Base-by-base conservation (phyloP, 1,140 invertebrate genomes). In the Atopsyche davidsoni region DNA sequence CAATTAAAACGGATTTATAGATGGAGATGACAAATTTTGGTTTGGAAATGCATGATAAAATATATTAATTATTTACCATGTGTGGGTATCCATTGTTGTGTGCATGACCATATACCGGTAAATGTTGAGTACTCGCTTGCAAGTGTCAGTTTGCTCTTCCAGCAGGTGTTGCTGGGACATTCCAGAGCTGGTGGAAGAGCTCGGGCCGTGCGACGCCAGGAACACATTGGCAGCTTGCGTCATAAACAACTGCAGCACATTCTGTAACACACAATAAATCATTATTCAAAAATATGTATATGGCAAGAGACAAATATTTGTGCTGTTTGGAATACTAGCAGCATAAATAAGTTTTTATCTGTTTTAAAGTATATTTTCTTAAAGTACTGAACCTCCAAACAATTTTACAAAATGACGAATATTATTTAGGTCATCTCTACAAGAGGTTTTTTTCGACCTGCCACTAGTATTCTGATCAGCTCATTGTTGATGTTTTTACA, bases 91-190 rank as follows among this genome's bases (percentile, higher is more conserved):
- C 83, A 97, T 88, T 53, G 85, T 79, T 1, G 91, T 87, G 67
- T 97, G 93, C 92, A 96, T 96, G 18, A 97, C 93, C 80, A 97
- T 92, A 61, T 92, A 95, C 51, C 94, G 76, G 76, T 97, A 98
- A 57, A 97, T 94, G 69, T 96, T 98, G 18, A 98, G 75, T 40
- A 98, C 92, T 59, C 92, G 78, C 73, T 97, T 97, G 70, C 94
- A 97, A 52, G 93, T 86, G 70, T 98, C 94, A 0, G 94, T 96
- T 74, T 97, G 89, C 68, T 95, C 91, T 62, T 94, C 89, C 4
- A 93, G 69, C 14, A 77, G 57, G 46, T 76, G 73, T 62, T 70
- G 79, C 53, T 83, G 78, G 57, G 87, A 82, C 23, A 87, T 67
- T 21, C 94, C 76, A 68, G 94, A 94, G 21, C 96, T 89, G 68